phyloP scores from a whole-genome alignment of 2,888 invertebrate genomes.

The Tetragonula carbonaria region DNA sequence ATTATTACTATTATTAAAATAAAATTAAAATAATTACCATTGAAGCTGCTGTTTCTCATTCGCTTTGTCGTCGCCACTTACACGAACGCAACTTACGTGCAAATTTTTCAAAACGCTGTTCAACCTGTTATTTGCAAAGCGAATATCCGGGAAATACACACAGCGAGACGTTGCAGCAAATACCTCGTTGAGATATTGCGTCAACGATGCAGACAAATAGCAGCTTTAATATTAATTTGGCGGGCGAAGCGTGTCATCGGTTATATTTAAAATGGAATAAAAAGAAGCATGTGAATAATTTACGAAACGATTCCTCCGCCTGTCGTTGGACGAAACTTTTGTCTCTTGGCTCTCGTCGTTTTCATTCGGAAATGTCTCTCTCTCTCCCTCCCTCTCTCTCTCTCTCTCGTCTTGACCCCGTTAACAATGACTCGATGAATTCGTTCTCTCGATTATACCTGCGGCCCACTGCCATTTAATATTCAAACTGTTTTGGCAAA shows the following conservation, averaged over 20 bases:
- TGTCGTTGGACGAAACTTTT: not conserved
- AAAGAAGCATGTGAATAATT: slow-evolving; percentile 3
- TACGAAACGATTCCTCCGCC: not conserved
- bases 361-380: not conserved
- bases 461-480: no score
- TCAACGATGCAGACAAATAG: not conserved
- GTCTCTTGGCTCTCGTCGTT: not conserved
- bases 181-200: not conserved
- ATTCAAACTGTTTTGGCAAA: no score
- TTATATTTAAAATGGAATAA: not conserved
- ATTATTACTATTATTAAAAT: no score
- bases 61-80: no score
- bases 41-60: no score
- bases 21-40: no score
- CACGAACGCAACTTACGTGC: no score
- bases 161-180: not conserved
- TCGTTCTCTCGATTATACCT: no score
- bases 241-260: not conserved
- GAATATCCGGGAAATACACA: not conserved
- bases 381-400: not conserved
- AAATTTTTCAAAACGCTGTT: not conserved
- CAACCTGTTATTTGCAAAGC: not conserved
- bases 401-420: not conserved
- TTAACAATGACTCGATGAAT: not conserved
- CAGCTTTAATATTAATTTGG: not conserved